phyloP scores from a whole-genome alignment of 2,797 vertebrate genomes.

The Myiotriccus ornatus region DNA sequence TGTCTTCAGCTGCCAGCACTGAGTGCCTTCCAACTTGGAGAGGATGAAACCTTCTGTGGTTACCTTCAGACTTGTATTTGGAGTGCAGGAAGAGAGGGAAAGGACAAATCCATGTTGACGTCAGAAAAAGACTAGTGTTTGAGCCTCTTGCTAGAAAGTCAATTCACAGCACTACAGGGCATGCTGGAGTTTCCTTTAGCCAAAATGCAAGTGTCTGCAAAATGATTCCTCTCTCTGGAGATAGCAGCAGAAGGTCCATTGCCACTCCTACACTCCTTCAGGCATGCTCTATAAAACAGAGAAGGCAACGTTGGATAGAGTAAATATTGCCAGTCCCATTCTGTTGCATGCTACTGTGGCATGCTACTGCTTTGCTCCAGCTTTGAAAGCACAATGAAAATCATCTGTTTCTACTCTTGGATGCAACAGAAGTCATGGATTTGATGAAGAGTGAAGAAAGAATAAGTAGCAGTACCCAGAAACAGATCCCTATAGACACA shows the following conservation, averaged over 20 bases:
- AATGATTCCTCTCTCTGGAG: not conserved
- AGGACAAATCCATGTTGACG: not conserved
- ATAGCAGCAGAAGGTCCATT: not conserved
- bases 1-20: not conserved
- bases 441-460: not conserved
- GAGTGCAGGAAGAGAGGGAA: not conserved
- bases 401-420: not conserved
- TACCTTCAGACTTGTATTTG: conserved; percentile 20
- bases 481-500: not conserved
- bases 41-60: not conserved
- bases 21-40: not conserved
- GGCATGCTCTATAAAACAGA: not conserved
- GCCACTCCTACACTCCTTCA: not conserved
- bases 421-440: not conserved
- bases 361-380: not conserved
- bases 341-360: too few relatives aligned
- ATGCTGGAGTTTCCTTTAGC: not conserved
- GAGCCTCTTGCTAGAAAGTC: not conserved
- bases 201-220: not conserved
- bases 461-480: not conserved
- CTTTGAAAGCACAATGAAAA: not conserved
- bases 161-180: not conserved
- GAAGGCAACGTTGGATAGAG: accelerated
- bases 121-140: not conserved
- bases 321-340: not conserved